A percentile compares a stretch with the other conserved stretches of the same genome.
Conservation (phyloP, 2,797 vertebrate genomes). For the Eulemur mongoz region DNA sequence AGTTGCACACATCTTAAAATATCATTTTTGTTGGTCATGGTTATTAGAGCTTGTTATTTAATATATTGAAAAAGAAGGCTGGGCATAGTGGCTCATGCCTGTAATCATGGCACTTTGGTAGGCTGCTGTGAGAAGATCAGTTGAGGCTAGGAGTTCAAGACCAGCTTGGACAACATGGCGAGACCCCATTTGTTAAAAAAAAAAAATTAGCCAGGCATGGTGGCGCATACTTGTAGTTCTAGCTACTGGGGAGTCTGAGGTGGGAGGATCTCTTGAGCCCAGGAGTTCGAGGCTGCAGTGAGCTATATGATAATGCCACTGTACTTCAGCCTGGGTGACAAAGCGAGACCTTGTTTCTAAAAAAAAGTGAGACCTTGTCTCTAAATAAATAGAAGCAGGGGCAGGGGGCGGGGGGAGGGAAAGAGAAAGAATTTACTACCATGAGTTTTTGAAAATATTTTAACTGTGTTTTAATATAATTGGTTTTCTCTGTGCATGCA, state of each 20-base stretch:
- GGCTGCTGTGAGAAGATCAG: background rate
- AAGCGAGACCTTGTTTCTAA: background rate
- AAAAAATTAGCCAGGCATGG: background rate
- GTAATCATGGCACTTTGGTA: background rate
- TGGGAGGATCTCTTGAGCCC: background rate
- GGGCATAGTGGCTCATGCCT: background rate
- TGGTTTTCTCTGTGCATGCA: background rate
- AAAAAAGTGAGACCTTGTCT: background rate
- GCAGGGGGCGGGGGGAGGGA: background rate
- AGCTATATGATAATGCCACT: background rate
- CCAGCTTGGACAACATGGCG: background rate
- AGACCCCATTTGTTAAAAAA: background rate
- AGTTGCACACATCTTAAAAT: slow-evolving; percentile 19
- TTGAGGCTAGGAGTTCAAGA: background rate
- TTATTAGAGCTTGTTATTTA: slow-evolving; percentile 14
- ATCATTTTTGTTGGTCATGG: background rate
- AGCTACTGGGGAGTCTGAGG: background rate
- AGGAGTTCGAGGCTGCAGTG: background rate
- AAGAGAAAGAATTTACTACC: background rate
- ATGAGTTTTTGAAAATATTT: background rate
- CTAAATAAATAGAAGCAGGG: background rate
- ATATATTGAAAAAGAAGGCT: background rate
- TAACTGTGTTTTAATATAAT: slow-evolving; percentile 22
- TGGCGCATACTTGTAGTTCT: background rate
- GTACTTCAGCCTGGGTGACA: background rate